Base-by-base conservation (phyloP, 37 sponge, comb jelly and placozoan genomes). In the Agelas oroides region DNA sequence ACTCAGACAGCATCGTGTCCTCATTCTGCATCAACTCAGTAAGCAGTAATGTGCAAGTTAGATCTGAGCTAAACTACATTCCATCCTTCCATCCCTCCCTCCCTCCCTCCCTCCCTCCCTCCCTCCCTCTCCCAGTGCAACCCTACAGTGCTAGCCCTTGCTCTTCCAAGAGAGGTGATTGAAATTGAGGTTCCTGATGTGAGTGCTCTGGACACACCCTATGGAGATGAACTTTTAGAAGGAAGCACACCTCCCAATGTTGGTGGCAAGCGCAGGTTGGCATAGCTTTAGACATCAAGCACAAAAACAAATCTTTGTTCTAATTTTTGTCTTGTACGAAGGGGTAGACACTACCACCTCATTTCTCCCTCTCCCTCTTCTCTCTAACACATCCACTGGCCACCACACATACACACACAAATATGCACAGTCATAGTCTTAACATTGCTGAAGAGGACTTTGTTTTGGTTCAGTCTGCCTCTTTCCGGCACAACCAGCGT, bases 1-100 rank as follows among this genome's bases (percentile, higher is more conserved):
- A 88, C 13, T 53, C 52, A 23, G 93, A 93, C 58, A 71, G 81
- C 34, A 31, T 31, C 5, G 59, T 92, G 30, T 80, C 78, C 8
- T 81, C 90, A 13, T 71, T 93, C 76, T 93, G 93, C 53, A 17
- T 93, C 38, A 85, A 85, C 65, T 73, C 86, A 31, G 93, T 93
- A 70, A 76, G 89, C 27, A 17, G 21, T 46, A 46, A 46, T 46
- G 46, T 46, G 46, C 8, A n/a, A n/a, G n/a, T n/a, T n/a, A n/a
- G n/a, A n/a, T n/a, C n/a, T n/a, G n/a, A n/a, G n/a, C n/a, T n/a
- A n/a, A n/a, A n/a, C n/a, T n/a, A n/a, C n/a, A n/a, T 8, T 46
- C 46, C 46, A 3, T 46, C 46, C 46, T 8, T 46, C 46, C 46
- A 3, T 46, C 46, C 46, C 46, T 46, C 46, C 46, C 46, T 46